Evolutionary conservation across 2,113 vertebrate genomes (phyloP).

Genomic region (Centrocercus urophasianus): DNA sequence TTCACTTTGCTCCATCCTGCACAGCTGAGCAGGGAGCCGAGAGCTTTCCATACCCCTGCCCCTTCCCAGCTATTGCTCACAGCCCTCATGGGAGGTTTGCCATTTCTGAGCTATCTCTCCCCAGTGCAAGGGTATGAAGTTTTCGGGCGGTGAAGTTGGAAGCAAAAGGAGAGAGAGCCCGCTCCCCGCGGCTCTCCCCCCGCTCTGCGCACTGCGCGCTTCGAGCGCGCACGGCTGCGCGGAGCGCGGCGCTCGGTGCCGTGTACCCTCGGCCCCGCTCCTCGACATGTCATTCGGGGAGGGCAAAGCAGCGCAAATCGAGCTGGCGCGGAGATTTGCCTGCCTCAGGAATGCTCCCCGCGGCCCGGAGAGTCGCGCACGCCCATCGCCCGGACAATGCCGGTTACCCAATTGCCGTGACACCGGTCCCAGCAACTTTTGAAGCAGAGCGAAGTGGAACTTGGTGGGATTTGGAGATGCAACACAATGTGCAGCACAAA

Average conservation of each 20-base stretch:
- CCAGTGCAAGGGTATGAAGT: slow-evolving; percentile 8
- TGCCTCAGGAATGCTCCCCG: neutral
- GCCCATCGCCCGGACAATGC: neutral
- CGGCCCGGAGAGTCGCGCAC: neutral
- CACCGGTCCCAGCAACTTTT: slow-evolving; percentile 52
- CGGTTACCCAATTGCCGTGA: slow-evolving; percentile 4
- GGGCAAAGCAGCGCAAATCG: neutral
- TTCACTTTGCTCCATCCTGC: neutral
- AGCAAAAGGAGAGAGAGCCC: neutral
- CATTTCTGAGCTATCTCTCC: neutral
- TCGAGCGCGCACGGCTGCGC: neutral
- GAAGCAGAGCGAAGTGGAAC: neutral
- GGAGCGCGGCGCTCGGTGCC: neutral
- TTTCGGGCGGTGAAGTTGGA: slow-evolving; percentile 17
- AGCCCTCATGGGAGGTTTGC: neutral
- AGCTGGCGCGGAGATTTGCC: neutral
- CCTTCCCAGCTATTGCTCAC: neutral
- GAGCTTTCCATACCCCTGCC: neutral
- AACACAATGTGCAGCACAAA: slow-evolving; percentile 31
- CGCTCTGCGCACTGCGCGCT: neutral
- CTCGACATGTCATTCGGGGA: neutral
- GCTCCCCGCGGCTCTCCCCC: neutral
- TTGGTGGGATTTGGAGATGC: slow-evolving; percentile 37
- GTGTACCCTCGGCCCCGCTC: neutral
- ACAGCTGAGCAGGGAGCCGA: neutral